A percentile compares a stretch with the other conserved stretches of the same genome.
These are phyloP conservation scores for Dryas iulia DNA, from an alignment of 1,140 invertebrate species.

Conservation along the genomic window DNA sequence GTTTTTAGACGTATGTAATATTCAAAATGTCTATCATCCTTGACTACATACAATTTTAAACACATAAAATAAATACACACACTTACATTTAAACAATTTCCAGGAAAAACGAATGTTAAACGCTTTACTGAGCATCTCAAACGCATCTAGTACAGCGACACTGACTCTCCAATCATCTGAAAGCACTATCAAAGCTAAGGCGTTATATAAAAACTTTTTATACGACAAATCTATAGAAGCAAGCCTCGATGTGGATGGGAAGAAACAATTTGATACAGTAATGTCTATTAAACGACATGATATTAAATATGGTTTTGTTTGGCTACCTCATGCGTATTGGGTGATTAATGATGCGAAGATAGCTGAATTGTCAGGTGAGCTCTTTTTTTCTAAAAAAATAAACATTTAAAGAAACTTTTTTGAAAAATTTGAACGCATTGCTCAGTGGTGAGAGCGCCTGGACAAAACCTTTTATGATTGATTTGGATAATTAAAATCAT, in stretches of 20 bases:
- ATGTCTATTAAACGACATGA: conserved; percentile 74
- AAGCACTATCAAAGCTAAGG: conserved; percentile 83
- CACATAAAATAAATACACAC: no score
- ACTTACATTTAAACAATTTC: neutral
- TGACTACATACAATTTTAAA: no score
- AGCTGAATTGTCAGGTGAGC: conserved; percentile 83
- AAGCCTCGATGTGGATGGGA: conserved; percentile 84
- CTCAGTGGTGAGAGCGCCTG: no score
- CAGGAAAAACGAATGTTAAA: conserved; percentile 77
- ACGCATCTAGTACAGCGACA: conserved; percentile 66
- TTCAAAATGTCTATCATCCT: no score
- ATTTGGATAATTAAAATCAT: no score
- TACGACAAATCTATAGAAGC: conserved; percentile 84
- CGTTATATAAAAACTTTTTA: conserved; percentile 84
- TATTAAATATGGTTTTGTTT: conserved; percentile 83
- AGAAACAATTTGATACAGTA: conserved; percentile 85
- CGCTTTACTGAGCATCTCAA: conserved; percentile 55
- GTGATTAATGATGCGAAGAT: conserved; percentile 84
- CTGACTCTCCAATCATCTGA: conserved; percentile 83
- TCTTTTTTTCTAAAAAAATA: no score
- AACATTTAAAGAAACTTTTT: no score
- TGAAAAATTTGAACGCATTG: no score
- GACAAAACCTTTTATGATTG: no score
- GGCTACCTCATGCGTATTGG: conserved; percentile 84
- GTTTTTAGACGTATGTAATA: no score